These are phyloP conservation scores for Gymnocypris eckloni DNA, from an alignment of 2,797 vertebrate species.

Conservation along the genomic window DNA sequence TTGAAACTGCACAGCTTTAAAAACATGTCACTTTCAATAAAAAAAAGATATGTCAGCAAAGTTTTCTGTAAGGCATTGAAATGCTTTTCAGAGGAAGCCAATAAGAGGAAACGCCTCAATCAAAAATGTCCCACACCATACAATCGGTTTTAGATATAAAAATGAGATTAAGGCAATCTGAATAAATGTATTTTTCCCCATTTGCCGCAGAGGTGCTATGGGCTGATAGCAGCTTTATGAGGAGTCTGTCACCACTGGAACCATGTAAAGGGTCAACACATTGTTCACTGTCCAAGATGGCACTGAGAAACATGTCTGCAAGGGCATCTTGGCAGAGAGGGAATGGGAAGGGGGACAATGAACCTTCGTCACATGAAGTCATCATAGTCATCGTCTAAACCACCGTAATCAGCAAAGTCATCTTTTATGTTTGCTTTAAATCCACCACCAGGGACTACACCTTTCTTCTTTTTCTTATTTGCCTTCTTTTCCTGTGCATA, in stretches of 20 bases:
- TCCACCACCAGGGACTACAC: conserved; percentile 88
- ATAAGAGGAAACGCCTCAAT: conserved; percentile 68
- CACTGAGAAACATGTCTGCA: conserved; percentile 93
- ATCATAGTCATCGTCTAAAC: conserved; percentile 92
- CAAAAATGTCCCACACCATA: conserved; percentile 54
- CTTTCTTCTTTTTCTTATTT: conserved; percentile 97
- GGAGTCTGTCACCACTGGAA: conserved; percentile 78
- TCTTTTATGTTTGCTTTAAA: conserved; percentile 95
- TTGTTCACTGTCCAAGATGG: conserved; percentile 86
- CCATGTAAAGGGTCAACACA: conserved; percentile 85
- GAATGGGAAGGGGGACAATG: conserved; percentile 66
- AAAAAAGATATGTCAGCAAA: conserved; percentile 61
- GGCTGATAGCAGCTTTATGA: conserved; percentile 73
- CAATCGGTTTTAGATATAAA: conserved; percentile 64
- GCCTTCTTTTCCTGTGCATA: conserved; percentile 88
- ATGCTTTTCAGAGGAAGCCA: conserved; percentile 65
- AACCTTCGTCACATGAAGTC: conserved; percentile 97
- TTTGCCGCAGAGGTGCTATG: conserved; percentile 50
- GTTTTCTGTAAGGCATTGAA: conserved; percentile 69
- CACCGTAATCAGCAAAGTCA: conserved; percentile 90
- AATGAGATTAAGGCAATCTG: conserved; percentile 73
- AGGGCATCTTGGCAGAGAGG: conserved; percentile 70
- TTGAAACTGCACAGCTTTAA: conserved; percentile 66
- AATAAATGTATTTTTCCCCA: conserved; percentile 60
- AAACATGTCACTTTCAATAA: conserved; percentile 54